Evolutionary conservation across 2,113 vertebrate genomes (phyloP).

Genomic region (Dipodomys spectabilis): DNA sequence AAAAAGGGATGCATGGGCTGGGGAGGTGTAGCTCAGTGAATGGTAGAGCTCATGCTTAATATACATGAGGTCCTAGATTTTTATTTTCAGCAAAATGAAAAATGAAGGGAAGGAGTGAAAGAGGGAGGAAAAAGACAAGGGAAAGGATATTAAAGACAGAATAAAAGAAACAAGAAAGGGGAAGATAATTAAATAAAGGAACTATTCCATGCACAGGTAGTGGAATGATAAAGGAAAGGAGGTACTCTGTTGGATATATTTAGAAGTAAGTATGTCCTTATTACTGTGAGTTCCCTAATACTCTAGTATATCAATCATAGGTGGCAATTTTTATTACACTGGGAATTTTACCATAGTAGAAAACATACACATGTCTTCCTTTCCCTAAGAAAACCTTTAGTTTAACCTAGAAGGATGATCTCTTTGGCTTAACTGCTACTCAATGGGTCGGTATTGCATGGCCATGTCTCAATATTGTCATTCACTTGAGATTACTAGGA

Average conservation of each 20-base stretch:
- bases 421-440: not conserved
- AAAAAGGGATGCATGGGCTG: not conserved
- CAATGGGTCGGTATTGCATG: not conserved
- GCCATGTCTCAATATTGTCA: not conserved
- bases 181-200: not conserved
- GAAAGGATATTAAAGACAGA: not conserved
- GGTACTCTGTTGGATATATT: not conserved
- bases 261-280: not conserved
- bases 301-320: not conserved
- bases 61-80: not conserved
- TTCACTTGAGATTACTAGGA: not conserved
- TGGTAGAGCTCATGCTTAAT: not conserved
- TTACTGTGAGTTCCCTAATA: not conserved
- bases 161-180: not conserved
- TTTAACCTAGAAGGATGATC: conserved; percentile 9
- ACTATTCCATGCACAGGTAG: not conserved
- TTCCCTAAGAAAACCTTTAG: not conserved
- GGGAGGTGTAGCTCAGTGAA: too few relatives aligned
- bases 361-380: not conserved
- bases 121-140: not conserved
- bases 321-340: not conserved
- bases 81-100: not conserved
- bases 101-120: not conserved
- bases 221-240: not conserved
- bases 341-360: not conserved